Percentiles rank a stretch among this genome's conserved stretches.
Conservation (phyloP, 2,888 invertebrate genomes). For the Melangyna quadrimaculata region DNA sequence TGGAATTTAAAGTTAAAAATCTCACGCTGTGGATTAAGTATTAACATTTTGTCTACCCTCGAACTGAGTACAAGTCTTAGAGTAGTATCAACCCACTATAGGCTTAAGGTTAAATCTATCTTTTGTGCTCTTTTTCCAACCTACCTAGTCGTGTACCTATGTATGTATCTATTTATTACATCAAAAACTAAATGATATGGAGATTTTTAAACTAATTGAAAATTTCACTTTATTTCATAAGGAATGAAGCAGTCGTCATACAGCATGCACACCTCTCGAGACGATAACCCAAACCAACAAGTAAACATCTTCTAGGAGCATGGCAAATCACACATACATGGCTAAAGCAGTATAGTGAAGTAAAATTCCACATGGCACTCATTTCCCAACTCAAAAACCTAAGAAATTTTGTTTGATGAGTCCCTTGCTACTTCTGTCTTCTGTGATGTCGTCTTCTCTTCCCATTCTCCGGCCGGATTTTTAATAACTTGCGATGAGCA, state of each 20-base stretch:
- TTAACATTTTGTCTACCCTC: too few species aligned
- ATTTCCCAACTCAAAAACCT: constrained; percentile 4
- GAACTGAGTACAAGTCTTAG: too few species aligned
- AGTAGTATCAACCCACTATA: too few species aligned
- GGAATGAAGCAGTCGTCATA: background rate
- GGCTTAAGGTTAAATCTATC: too few species aligned
- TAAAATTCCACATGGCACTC: constrained; percentile 37
- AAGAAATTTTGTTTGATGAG: constrained; percentile 39
- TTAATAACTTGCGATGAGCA: constrained; percentile 63
- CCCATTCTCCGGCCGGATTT: constrained; percentile 13
- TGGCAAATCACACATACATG: background rate
- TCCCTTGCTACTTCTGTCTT: background rate
- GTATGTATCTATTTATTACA: too few species aligned
- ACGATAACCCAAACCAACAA: constrained; percentile 17
- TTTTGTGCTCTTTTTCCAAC: too few species aligned
- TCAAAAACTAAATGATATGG: background rate
- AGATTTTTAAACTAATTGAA: background rate
- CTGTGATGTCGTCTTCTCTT: background rate
- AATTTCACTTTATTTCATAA: background rate
- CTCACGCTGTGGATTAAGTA: too few species aligned
- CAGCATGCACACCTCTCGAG: background rate
- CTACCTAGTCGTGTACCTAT: too few species aligned
- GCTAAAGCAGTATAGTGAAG: background rate
- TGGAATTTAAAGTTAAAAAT: too few species aligned
- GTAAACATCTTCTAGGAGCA: constrained; percentile 1